Evolutionary conservation across 2,113 vertebrate species (phyloP), one percentile per base, ranked within the genome.

Genomic region (Hydrochoerus hydrochaeris): DNA sequence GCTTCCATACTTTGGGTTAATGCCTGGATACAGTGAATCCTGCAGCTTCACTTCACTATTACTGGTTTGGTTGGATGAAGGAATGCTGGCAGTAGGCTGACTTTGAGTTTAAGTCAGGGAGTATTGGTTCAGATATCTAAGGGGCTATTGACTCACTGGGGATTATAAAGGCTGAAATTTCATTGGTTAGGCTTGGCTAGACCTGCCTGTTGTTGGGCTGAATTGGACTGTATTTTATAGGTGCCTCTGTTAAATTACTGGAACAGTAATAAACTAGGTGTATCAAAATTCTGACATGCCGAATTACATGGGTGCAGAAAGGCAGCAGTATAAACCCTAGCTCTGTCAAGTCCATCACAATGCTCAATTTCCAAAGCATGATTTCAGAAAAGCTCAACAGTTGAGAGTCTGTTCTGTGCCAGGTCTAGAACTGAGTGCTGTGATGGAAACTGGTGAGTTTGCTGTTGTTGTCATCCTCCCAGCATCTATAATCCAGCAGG

Each of bases 221-320:
- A 92, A 46, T 81, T 91, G 88, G 57, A 90, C 49, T 65, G 44
- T 84, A 69, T 85, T 96, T 97, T 62, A 84, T 77, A 92, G 41
- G 26, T 2, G 26, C 44, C 80, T 85, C 1, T 0, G 65, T 93
- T 95, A 97, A 95, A 96, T 60, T 81, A 82, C 44, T 96, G 92
- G 84, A 92, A 96, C 80, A 85, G 83, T 90, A 57, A 93, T 94
- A 96, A 97, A 96, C 84, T 85, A 94, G 65, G 89, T 91, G n/a
- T 85, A 94, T 93, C 91, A 87, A 89, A 93, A 97, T 85, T 91
- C 32, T 93, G 95, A 94, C 95, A 84, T 85, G 78, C 46, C 86
- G 96, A 87, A 87, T 96, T 95, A 93, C 54, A 82, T 73, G 57
- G 82, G 58, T 32, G 52, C 57, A 82, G 10, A 71, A 8, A 93